Evolutionary conservation across 2,113 vertebrate species (phyloP), one percentile per base, ranked within the genome.

Genomic region (Synodontis membranacea): DNA sequence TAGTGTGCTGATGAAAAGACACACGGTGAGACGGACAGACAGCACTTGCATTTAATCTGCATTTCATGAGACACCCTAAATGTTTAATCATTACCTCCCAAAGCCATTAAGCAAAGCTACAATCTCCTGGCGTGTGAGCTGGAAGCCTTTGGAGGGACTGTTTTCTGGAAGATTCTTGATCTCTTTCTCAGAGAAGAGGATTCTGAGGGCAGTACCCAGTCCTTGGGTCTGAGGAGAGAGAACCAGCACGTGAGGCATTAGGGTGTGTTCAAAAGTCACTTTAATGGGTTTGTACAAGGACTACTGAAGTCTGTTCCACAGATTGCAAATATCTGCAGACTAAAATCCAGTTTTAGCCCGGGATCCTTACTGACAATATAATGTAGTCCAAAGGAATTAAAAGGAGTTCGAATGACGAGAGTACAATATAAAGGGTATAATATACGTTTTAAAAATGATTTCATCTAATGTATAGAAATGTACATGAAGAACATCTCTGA

Each of bases 101-200:
- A 99, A 99, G 60, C 94, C 97, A 89, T 99, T 99, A 79, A 99
- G 81, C 80, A 99, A 94, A 89, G 97, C 97, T 86, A 99, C 97
- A 64, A 99, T 97, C 93, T 99, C 98, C 91, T 99, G 97, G 0
- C 98, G 95, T 0, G 97, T 99, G 37, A 99, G 96, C 85, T 99
- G 98, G 93, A 99, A 99, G 68, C 97, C 97, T 93, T 97, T 96
- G 0, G 97, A 99, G 0, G 97, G 96, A 76, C 94, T 97, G 0
- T 97, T 96, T 76, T 99, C 97, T 2, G 97, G 95, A 82, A 99
- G 97, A 60, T 95, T 97, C 90, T 97, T 94, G 88, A 99, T 99
- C 93, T 99, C 97, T 80, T 96, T 97, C 93, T 99, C 98, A 3
- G 98, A 99, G 92, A 99, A 99, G 50, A 99, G 92, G 91, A 99